Evolutionary conservation across 1,140 invertebrate species (phyloP), one percentile per base, ranked within the genome.

Genomic region (Zeugodacus cucurbitae): DNA sequence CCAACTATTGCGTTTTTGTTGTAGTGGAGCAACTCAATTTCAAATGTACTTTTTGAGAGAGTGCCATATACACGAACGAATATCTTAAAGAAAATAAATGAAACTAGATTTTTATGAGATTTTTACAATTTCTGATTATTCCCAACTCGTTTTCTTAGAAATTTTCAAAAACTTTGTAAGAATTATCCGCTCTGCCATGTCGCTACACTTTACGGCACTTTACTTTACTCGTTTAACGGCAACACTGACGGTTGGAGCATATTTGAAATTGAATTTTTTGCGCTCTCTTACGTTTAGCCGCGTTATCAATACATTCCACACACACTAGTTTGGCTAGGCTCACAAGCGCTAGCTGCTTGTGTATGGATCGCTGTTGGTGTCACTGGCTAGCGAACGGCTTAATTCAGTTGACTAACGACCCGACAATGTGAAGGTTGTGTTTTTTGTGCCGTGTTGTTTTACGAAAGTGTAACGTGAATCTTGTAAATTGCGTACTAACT

Each of bases 281-380:
- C 26, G 74, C 26, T 48, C 74, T 54, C 74, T 48, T 7, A 17
- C 37, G n/a, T 1, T 22, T 74, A 41, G 74, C n/a, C 74, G 74
- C 74, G 74, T 82, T 82, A 82, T 82, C 74, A 82, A 82, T 82
- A 37, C 74, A 26, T 34, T 82, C 74, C 74, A 82, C 41, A 82
- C 41, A 82, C 74, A 34, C 32, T 78, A 67, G 20, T n/a, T 67
- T n/a, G 26, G 37, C 70, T 26, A 82, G 74, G n/a, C n/a, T 8
- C 74, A 54, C 26, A 32, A 70, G 32, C 32, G 64, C 64, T 34
- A n/a, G 8, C 26, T 2, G 7, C 64, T 70, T 70, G 64, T 34
- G 64, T 34, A 48, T 82, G 74, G 74, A 82, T 82, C 74, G 74
- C 41, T 82, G 48, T 2, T 54, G n/a, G 74, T n/a, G 74, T 41